These are phyloP conservation scores for Aphodius granarius DNA, from an alignment of 2,888 invertebrate genomes.

Conservation along the genomic window DNA sequence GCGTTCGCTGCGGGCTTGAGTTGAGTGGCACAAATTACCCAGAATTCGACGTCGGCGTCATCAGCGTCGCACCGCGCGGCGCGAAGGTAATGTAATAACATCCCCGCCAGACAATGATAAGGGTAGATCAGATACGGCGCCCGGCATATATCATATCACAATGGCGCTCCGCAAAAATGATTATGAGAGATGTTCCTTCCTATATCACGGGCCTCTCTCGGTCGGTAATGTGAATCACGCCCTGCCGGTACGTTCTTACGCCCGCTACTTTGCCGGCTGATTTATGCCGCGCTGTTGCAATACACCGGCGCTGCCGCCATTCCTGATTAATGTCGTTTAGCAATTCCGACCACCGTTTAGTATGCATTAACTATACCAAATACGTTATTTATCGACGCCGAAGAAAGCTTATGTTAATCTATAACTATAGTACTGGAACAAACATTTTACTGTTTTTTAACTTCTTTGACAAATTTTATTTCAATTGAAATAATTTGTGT, in stretches of 20 bases:
- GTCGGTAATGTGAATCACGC: conserved; percentile 52
- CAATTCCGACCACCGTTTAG: neutral
- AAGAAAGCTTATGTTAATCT: neutral
- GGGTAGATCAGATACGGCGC: conserved; percentile 36
- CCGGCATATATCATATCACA: conserved; percentile 52
- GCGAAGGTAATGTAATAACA: conserved; percentile 36
- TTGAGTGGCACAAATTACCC: neutral
- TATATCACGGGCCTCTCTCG: conserved; percentile 47
- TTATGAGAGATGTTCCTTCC: conserved; percentile 55
- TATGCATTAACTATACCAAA: neutral
- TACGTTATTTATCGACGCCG: neutral
- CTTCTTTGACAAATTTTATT: too few species aligned
- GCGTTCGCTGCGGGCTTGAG: neutral
- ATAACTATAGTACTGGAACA: too few species aligned
- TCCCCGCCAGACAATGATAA: conserved; percentile 39
- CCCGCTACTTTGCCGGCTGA: conserved; percentile 47
- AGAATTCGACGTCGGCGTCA: neutral
- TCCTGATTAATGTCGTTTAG: conserved; percentile 3
- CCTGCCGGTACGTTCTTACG: conserved; percentile 52
- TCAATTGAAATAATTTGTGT: neutral
- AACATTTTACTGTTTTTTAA: too few species aligned
- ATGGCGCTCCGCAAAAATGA: conserved; percentile 55
- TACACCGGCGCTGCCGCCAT: conserved; percentile 6
- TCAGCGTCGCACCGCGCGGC: conserved; percentile 1
- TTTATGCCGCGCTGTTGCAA: conserved; percentile 49